Evolutionary conservation across 2,113 vertebrate species (phyloP).

Genomic region (Halcyon malimbica): DNA sequence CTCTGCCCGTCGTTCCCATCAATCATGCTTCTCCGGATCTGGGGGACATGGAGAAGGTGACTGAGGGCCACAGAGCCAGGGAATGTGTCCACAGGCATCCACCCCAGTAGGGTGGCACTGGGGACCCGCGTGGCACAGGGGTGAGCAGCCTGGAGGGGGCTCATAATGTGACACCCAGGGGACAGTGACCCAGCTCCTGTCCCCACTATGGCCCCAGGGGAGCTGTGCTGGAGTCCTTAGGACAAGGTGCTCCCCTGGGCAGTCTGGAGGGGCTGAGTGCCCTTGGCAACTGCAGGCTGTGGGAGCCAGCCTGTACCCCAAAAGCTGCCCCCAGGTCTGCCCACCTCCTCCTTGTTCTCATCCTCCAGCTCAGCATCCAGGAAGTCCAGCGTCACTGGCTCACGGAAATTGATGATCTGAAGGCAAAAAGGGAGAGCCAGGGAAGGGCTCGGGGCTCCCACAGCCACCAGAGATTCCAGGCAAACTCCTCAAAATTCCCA

Average conservation of each 20-base stretch:
- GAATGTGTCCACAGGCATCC: accelerated
- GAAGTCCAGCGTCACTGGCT: constrained; percentile 95
- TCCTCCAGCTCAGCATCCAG: constrained; percentile 96
- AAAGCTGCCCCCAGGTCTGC: background rate
- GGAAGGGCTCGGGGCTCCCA: background rate
- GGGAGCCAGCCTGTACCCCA: background rate
- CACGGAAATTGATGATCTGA: constrained; percentile 95
- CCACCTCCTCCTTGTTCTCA: constrained; percentile 92
- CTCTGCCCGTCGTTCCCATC: constrained; percentile 87
- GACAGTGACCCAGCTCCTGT: background rate
- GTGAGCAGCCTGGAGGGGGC: background rate
- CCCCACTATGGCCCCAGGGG: accelerated
- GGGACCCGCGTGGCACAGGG: background rate
- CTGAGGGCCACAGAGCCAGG: background rate
- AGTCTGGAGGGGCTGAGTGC: background rate
- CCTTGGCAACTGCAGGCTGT: background rate
- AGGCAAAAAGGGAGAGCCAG: constrained; percentile 4
- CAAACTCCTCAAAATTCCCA: background rate
- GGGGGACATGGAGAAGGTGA: background rate
- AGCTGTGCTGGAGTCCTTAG: background rate
- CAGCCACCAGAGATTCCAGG: accelerated
- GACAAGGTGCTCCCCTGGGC: background rate
- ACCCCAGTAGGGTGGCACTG: background rate
- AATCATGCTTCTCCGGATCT: constrained; percentile 97
- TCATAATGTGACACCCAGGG: background rate